Evolutionary conservation across 2,797 vertebrate genomes (phyloP), one percentile per base, ranked within the genome.

Genomic region (Nothura maculosa): DNA sequence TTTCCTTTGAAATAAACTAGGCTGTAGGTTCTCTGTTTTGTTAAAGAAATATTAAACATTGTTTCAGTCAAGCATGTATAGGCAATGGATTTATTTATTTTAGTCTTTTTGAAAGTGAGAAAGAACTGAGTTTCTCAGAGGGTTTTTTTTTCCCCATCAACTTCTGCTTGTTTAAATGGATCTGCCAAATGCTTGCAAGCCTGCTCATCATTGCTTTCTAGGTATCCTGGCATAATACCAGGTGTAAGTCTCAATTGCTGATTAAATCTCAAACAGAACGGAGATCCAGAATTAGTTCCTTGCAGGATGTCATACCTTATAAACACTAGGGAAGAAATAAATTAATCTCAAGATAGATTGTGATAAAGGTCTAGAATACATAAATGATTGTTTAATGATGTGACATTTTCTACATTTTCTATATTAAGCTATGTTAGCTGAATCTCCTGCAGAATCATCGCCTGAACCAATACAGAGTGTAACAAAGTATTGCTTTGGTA

Each of bases 291-390:
- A 92, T 94, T 90, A 92, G 88, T 84, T 87, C 38, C 68, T 93
- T 91, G 64, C 86, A 96, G 92, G 70, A 92, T 94, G 79, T 92
- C 84, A 81, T 90, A 73, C 69, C 79, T 94, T 89, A 83, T 89
- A 87, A 96, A 93, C 90, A 94, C 50, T 43, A 81, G 70, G 61
- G 85, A 32, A 95, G 87, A 93, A 92, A 87, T 85, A 93, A 94
- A 90, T 95, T 90, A 94, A 79, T 92, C 79, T 92, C 79, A 69
- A 57, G 66, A 69, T 81, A 73, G 75, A 87, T 94, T 94, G 58
- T 62, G 43, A 52, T 79, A 93, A 91, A 89, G 80, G 79, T 92
- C 52, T 93, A 87, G 90, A 95, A 83, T 89, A 91, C 47, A 58
- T 87, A 96, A 95, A 68, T 87, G 87, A 94, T 85, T 79, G 80